Evolutionary conservation across 2,113 vertebrate genomes (phyloP).

Genomic region (Neolamprologus falcicula): DNA sequence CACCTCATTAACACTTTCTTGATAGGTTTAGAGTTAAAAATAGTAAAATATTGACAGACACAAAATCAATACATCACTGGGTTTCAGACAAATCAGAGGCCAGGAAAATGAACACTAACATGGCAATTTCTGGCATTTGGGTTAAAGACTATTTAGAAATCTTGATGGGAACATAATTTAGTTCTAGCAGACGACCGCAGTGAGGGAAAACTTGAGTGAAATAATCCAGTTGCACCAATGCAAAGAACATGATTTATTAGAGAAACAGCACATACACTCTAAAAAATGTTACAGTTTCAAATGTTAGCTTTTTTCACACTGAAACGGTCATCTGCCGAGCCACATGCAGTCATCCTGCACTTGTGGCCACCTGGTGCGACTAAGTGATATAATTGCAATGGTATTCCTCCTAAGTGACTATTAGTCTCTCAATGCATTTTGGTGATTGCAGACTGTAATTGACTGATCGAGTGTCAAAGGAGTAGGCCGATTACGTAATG

Average conservation of each 20-base stretch:
- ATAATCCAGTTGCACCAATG: not conserved
- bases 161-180: not conserved
- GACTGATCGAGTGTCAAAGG: conserved; percentile 68
- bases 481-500: conserved; percentile 62
- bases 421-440: conserved; percentile 61
- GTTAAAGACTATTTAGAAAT: not conserved
- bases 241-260: conserved; percentile 24
- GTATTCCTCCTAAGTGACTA: conserved; percentile 58
- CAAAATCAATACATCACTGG: not conserved
- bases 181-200: conserved; percentile 6
- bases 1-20: not conserved
- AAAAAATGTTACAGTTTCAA: not conserved
- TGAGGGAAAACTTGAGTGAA: conserved; percentile 10
- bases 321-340: not conserved
- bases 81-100: not conserved
- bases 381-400: conserved; percentile 62
- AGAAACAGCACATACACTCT: not conserved
- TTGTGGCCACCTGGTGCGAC: conserved; percentile 62
- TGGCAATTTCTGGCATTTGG: not conserved
- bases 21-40: not conserved
- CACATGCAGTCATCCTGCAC: conserved; percentile 17
- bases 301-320: conserved; percentile 2
- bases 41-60: not conserved
- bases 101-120: not conserved
- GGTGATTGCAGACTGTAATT: conserved; percentile 65